Evolutionary conservation across 2,797 vertebrate species (phyloP), one percentile per base, ranked within the genome.

Genomic region (Melanogrammus aeglefinus): DNA sequence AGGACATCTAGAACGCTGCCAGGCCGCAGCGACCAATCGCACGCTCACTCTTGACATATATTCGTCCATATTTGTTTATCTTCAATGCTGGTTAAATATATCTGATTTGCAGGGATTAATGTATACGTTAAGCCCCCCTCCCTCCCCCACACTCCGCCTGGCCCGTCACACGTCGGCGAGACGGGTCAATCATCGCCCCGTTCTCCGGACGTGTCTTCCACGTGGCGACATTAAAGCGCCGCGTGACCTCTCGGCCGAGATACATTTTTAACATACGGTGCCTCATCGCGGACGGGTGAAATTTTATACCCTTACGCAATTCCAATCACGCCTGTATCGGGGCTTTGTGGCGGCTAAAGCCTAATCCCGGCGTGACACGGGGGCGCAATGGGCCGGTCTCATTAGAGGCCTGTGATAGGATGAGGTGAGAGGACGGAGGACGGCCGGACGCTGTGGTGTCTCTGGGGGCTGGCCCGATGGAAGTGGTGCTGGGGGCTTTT

Each of bases 221-320:
- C 2, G 1, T 29, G 75, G 33, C 2, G 12, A 16, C 31, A 13
- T 33, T 31, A 8, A 70, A 31, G 10, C 2, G n/a, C 24, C 63
- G 4, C n/a, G 7, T 13, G 57, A 21, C 57, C 57, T 7, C 57
- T 24, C 24, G 6, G 21, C 57, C 6, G 0, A 12, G 8, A 69
- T 69, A 18, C 6, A 21, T 63, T 63, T 63, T 89, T 78, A 78
- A 81, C 82, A 90, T 85, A 86, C 80, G 84, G 80, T 44, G 44
- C 85, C 84, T 44, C 78, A 86, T 84, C 88, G 82, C 88, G 80
- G 84, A 86, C 47, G 78, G 83, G 83, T 86, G 76, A 90, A 86
- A 92, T 90, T 89, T 92, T 82, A 92, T 92, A 88, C 82, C 51
- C 76, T 90, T 92, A 92, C 90, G 90, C 85, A 92, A 92, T 91